Conservation (phyloP, 2,888 invertebrate species). For the Diarsia brunnea region DNA sequence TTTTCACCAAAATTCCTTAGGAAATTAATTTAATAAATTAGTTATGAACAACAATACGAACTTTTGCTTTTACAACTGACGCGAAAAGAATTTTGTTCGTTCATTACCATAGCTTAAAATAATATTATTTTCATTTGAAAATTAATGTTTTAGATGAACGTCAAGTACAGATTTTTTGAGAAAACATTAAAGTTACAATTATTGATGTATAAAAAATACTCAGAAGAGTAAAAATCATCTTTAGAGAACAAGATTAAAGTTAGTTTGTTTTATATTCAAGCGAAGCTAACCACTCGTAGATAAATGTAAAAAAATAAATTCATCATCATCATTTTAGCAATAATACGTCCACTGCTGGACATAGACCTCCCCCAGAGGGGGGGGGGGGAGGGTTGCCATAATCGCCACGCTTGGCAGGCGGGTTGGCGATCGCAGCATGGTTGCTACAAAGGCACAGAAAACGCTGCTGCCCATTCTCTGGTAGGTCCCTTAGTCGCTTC, state of each 20-base stretch:
- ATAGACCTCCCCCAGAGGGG: too few relatives aligned
- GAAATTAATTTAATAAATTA: conserved; percentile 86
- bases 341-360: too few relatives aligned
- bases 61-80: conserved; percentile 74
- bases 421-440: too few relatives aligned
- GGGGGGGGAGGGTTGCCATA: too few relatives aligned
- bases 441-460: too few relatives aligned
- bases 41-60: conserved; percentile 76
- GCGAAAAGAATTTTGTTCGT: conserved; percentile 73
- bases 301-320: conserved; percentile 7
- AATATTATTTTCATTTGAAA: conserved; percentile 45
- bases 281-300: not conserved
- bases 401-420: too few relatives aligned
- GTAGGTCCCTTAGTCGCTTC: too few relatives aligned
- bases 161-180: conserved; percentile 28
- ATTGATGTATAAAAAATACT: conserved; percentile 7
- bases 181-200: conserved; percentile 1
- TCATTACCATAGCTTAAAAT: conserved; percentile 68
- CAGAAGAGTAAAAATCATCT: conserved; percentile 37
- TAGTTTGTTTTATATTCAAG: not conserved
- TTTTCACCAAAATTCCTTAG: conserved; percentile 77
- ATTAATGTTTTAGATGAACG: conserved; percentile 18
- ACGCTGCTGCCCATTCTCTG: too few relatives aligned
- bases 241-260: conserved; percentile 35
- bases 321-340: too few relatives aligned